Evolutionary conservation across 2,113 vertebrate species (phyloP).

Genomic region (Sphaerodactylus townsendi): DNA sequence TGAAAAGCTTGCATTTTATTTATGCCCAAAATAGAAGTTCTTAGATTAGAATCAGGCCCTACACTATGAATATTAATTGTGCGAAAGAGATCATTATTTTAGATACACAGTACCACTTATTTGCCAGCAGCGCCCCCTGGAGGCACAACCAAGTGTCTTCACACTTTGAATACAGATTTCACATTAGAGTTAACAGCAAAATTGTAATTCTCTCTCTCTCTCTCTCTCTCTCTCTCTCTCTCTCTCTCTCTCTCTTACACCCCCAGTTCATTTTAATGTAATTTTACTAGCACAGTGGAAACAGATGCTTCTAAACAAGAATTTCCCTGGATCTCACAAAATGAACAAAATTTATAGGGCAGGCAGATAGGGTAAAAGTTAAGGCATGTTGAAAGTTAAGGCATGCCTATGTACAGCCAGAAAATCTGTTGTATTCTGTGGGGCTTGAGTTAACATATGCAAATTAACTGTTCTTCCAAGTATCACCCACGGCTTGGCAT

Average conservation of each 20-base stretch:
- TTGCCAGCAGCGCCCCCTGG: not conserved
- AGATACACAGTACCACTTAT: not conserved
- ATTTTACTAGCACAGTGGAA: constrained; percentile 78
- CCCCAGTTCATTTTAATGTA: constrained; percentile 68
- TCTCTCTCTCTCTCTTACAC: too few species aligned
- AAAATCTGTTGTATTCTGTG: not conserved
- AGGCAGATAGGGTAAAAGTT: constrained; percentile 48
- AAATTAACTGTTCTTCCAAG: not conserved
- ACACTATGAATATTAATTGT: too few species aligned
- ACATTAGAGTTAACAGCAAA: too few species aligned
- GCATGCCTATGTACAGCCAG: not conserved
- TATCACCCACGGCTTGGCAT: too few species aligned
- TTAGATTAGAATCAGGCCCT: too few species aligned
- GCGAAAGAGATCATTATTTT: not conserved
- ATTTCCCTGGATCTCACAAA: constrained; percentile 72
- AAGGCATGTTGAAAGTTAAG: not conserved
- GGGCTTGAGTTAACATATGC: not conserved
- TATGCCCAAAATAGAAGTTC: too few species aligned
- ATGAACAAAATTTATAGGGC: constrained; percentile 42
- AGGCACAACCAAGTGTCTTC: not conserved
- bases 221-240: too few species aligned
- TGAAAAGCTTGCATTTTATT: too few species aligned
- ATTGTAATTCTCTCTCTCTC: too few species aligned
- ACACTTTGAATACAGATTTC: too few species aligned
- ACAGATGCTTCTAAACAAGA: constrained; percentile 66